These are phyloP conservation scores for Cosmia pyralina DNA, from an alignment of 2,888 invertebrate genomes.

Conservation along the genomic window DNA sequence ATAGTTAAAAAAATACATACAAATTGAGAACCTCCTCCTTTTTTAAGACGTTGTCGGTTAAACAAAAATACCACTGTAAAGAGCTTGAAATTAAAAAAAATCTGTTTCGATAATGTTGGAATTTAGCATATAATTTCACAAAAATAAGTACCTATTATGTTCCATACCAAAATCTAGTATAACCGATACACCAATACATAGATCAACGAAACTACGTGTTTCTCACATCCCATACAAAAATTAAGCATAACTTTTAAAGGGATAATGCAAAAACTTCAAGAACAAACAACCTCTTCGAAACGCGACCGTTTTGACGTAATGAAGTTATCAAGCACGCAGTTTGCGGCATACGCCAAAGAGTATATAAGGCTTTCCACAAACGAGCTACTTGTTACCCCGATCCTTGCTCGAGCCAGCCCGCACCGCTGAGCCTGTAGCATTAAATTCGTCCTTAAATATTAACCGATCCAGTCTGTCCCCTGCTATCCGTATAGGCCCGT, in stretches of 20 bases:
- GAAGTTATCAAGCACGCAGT: constrained; percentile 54
- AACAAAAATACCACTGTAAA: background rate
- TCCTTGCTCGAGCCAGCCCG: too few relatives aligned
- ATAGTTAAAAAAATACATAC: too few relatives aligned
- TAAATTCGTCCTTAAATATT: too few relatives aligned
- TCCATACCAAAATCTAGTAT: background rate
- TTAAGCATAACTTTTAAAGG: constrained; percentile 29
- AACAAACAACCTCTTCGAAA: constrained; percentile 32
- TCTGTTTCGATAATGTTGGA: background rate
- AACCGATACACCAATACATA: background rate
- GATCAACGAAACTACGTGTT: background rate
- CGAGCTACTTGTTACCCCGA: constrained; percentile 15
- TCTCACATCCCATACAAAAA: constrained; percentile 23
- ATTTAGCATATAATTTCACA: background rate
- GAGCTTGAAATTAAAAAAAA: background rate
- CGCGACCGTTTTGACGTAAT: constrained; percentile 41
- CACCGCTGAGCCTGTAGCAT: too few relatives aligned
- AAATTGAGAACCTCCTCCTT: too few relatives aligned
- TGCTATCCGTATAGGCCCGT: too few relatives aligned
- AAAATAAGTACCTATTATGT: background rate
- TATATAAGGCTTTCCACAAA: constrained; percentile 34
- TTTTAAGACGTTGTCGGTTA: too few relatives aligned
- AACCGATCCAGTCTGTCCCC: too few relatives aligned
- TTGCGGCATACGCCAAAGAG: constrained; percentile 15
- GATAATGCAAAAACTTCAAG: constrained; percentile 36